A percentile compares a stretch with the other conserved stretches of the same genome.
phyloP scores from a whole-genome alignment of 2,888 invertebrate species.

The Calameuta filiformis region DNA sequence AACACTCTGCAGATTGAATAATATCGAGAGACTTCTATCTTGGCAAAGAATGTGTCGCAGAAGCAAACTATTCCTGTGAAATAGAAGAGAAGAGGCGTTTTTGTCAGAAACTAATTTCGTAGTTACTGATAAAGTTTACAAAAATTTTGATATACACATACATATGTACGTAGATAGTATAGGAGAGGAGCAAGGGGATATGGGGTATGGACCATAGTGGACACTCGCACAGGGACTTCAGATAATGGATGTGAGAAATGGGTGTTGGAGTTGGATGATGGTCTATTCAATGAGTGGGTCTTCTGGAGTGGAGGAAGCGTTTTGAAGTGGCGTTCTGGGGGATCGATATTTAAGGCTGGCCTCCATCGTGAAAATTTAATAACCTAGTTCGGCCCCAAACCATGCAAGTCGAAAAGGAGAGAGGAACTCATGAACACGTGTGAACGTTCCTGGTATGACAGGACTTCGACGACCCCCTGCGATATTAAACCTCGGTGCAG shows the following conservation, averaged over 20 bases:
- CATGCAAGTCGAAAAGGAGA: conserved; percentile 37
- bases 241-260: neutral
- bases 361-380: conserved; percentile 55
- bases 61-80: neutral
- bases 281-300: neutral
- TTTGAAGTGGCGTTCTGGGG: conserved; percentile 2
- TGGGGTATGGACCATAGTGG: neutral
- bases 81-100: conserved; percentile 34
- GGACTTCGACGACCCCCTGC: neutral
- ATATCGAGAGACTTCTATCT: neutral
- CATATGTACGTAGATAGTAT: neutral
- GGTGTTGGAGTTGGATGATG: neutral
- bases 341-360: conserved; percentile 56
- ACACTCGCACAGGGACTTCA: neutral
- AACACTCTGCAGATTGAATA: neutral
- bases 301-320: neutral
- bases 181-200: neutral
- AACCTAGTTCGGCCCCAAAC: conserved; percentile 41
- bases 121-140: conserved; percentile 29
- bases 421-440: neutral
- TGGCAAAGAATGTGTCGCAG: neutral
- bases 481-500: conserved; percentile 47
- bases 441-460: neutral
- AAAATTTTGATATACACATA: conserved; percentile 10
- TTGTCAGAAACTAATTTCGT: conserved; percentile 36